Conservation (phyloP, 2,888 invertebrate species). For the Phania funesta region DNA sequence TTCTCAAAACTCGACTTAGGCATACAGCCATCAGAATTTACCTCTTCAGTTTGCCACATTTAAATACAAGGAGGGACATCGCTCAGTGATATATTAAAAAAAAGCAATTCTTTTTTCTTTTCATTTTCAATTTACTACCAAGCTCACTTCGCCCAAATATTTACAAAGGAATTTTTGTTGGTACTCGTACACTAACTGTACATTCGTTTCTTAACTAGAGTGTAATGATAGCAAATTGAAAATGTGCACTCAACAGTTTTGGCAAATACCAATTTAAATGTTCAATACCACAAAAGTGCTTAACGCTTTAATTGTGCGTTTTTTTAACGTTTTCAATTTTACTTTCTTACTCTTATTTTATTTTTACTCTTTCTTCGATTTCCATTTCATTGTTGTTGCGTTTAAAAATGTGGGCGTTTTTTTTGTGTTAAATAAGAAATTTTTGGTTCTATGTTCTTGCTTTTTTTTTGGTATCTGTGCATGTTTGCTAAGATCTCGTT, state of each 20-base stretch:
- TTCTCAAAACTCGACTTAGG: too few species aligned
- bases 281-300: conserved; percentile 67
- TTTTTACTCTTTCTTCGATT: background rate
- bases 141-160: background rate
- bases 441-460: conserved; percentile 14
- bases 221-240: conserved; percentile 67
- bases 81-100: too few species aligned
- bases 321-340: conserved; percentile 9
- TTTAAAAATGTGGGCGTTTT: background rate
- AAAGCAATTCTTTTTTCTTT: too few species aligned
- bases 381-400: conserved; percentile 13
- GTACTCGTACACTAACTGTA: background rate
- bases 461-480: conserved; percentile 7
- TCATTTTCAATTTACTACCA: background rate
- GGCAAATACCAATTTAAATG: conserved; percentile 69
- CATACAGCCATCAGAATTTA: too few species aligned
- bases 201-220: conserved; percentile 39
- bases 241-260: conserved; percentile 68
- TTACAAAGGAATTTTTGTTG: conserved; percentile 1
- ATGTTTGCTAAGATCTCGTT: conserved; percentile 56
- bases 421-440: conserved; percentile 12
- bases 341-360: background rate
- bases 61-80: too few species aligned
- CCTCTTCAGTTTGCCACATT: too few species aligned
- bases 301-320: conserved; percentile 64